phyloP scores from a whole-genome alignment of 2,888 invertebrate species.

The Dicyrtomina minuta region DNA sequence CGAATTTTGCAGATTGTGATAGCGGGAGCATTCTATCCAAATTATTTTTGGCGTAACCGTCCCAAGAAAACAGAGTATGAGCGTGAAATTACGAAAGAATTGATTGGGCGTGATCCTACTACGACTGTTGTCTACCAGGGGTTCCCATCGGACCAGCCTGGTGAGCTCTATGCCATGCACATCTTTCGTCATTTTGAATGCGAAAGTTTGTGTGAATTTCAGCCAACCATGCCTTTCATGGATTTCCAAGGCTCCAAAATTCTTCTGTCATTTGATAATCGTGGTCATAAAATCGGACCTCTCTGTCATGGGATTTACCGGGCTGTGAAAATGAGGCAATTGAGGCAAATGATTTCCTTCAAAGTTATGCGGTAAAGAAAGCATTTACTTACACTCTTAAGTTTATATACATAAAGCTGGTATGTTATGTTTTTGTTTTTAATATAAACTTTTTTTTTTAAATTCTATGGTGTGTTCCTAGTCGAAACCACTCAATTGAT shows the following conservation, averaged over 20 bases:
- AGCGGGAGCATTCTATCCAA: conserved; percentile 89
- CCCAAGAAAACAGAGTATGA: conserved; percentile 64
- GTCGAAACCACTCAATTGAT: conserved; percentile 54
- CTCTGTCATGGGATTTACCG: conserved; percentile 61
- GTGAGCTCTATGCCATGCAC: conserved; percentile 59
- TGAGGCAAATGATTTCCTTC: conserved; percentile 62
- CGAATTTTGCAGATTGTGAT: conserved; percentile 65
- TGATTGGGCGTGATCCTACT: conserved; percentile 75
- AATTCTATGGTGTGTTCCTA: background rate
- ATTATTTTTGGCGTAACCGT: conserved; percentile 71
- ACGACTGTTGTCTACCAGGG: conserved; percentile 69
- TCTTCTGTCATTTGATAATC: conserved; percentile 43
- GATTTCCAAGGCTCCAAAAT: conserved; percentile 47
- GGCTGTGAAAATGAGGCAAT: conserved; percentile 68
- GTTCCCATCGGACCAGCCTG: conserved; percentile 65
- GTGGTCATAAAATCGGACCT: conserved; percentile 44
- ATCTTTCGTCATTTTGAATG: background rate
- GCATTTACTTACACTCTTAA: background rate
- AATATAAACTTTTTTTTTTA: background rate
- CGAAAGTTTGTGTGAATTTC: too few species aligned
- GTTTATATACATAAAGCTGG: background rate
- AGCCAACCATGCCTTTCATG: conserved; percentile 35
- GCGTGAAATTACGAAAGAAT: conserved; percentile 65
- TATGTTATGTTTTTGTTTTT: background rate
- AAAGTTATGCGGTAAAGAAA: conserved; percentile 65